Evolutionary conservation across 2,888 invertebrate species (phyloP), one percentile per base, ranked within the genome.

Genomic region (Adelphocoris suturalis): DNA sequence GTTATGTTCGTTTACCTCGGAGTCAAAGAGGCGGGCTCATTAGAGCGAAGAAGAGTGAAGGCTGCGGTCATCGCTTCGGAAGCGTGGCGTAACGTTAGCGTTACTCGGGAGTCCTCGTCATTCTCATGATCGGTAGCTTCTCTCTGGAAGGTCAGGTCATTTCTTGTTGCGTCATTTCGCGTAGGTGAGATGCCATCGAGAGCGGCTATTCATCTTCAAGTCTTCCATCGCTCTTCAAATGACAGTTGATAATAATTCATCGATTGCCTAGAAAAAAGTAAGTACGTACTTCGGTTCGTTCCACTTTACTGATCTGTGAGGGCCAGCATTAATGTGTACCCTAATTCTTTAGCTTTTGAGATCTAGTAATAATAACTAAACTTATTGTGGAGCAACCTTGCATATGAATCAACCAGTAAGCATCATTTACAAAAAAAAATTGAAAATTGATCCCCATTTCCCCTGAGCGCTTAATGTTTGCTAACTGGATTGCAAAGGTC

Each of bases 121-220:
- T 68, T 68, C 68, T 68, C 23, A 68, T 68, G 68, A 68, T 68
- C 23, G 68, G 68, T 23, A 68, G 68, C 68, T 68, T 68, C 68
- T 68, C 68, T 19, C 9, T n/a, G 23, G 68, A 68, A 68, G 68
- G 68, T 68, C 68, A 68, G 68, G 68, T 68, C 68, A 23, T 68
- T 23, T 68, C 68, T 68, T 23, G 68, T 68, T 68, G 68, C 68
- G 68, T 68, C 68, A 68, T 68, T 68, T 68, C 19, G 68, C 68
- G 68, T 68, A 68, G 68, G 68, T 68, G 68, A 68, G 68, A 68
- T 68, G 68, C 68, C 68, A 68, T 68, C 68, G 68, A 68, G 68
- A 23, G 68, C 68, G 68, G 23, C 68, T 68, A 68, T 68, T 27
- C 68, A 12, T 68, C 68, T 68, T 68, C 0, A 23, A 23, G 23